Base-by-base conservation (phyloP, 2,113 vertebrate species). In the Macrotis lagotis region DNA sequence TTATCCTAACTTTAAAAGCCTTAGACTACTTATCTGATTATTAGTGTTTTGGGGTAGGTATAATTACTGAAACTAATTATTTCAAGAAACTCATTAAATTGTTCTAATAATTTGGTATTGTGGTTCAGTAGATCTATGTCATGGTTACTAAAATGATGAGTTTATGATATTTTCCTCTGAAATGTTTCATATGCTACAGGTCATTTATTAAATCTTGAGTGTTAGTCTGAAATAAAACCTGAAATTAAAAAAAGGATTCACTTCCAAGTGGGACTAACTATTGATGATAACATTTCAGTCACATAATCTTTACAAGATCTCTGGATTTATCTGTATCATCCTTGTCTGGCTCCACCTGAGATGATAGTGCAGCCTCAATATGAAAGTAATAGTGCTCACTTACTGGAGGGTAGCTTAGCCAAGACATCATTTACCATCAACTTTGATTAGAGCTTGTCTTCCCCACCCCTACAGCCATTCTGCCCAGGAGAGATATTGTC, bases 51-150 rank as follows among this genome's bases (percentile, higher is more conserved):
- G 14, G n/a, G 74, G 74, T 88, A 25, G 37, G 59, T 49, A 48
- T 51, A 92, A 51, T 88, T 92, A 50, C 59, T 49, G 48, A 25
- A 44, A 92, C 91, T 50, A 50, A 51, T 92, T 92, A 92, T 83
- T 83, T 74, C 49, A 50, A 92, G 59, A 83, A 92, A 92, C 55
- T 51, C 59, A 83, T 83, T n/a, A 83, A 92, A 83, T 66, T 50
- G 31, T 83, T 83, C 25, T 92, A 50, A 25, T 50, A 50, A 92
- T 83, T 50, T 55, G 19, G 8, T 50, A 92, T 74, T 92, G 59
- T 92, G 52, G 22, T 92, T 31, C 48, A 90, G 89, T 90, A 50
- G 89, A 49, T 3, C 28, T 50, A n/a, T n/a, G n/a, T n/a, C 25
- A 50, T 49, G n/a, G 89, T 90, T 90, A 50, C 48, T 10, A 50